Base-by-base conservation (phyloP, 1,140 invertebrate species). In the Magallana ariakensis region DNA sequence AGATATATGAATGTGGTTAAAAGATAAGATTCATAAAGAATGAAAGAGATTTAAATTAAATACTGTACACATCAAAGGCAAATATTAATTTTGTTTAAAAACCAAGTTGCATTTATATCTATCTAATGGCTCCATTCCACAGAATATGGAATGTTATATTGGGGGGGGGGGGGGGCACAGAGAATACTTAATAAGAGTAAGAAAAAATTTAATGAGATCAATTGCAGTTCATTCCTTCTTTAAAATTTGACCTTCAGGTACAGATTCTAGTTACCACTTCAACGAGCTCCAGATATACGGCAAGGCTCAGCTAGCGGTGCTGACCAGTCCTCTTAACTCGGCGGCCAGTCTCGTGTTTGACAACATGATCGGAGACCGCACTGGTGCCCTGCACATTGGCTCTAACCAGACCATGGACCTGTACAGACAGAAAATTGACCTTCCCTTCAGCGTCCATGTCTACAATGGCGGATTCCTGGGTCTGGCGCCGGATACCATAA, bases 341-440 rank as follows among this genome's bases (percentile, higher is more conserved):
- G 56, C 58, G 5, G 91, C 91, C 0, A 90, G 84, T 11, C 54
- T 92, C 13, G 85, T 84, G 80, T 93, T 93, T 80, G 87, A 90
- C 56, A 90, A 93, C 87, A 93, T 93, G 91, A 93, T 93, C 33
- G 92, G 92, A 19, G 92, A 93, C 81, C 84, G 92, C n/a, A 90
- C 91, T 10, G 92, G 92, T 7, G 89, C 91, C 4, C 86, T 93
- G 26, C 92, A 93, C 85, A 88, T 93, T 10, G 91, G 91, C 13
- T 84, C 82, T 26, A 87, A 88, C 33, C 91, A 92, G 84, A 87
- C 85, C 0, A 91, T 93, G 91, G 91, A 93, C 85, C 85, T 93
- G 11, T 58, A 89, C 8, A 85, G 91, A 82, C 81, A 85, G 3
- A 85, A 83, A 15, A 92, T 93, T 54, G 92, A 93, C 82, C 89